Evolutionary conservation across 2,113 vertebrate species (phyloP), one percentile per base, ranked within the genome.

Genomic region (Paedocypris sp.): DNA sequence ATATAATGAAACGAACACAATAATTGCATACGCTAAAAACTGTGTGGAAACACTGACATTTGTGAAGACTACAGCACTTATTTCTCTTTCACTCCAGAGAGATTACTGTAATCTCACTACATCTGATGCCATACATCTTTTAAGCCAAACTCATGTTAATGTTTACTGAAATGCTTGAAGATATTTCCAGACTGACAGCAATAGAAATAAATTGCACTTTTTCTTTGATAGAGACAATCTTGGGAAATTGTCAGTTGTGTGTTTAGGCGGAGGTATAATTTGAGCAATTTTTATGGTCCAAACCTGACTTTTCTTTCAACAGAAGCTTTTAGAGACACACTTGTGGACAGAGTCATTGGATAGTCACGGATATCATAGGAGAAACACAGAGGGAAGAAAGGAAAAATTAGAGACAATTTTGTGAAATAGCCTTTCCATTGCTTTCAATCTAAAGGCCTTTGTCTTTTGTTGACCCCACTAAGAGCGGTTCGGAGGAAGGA

Each of bases 331-430:
- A 85, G 79, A 77, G 87, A 73, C 73, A 79, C 83, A 85, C 76
- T 75, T 74, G 79, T 70, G 62, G 76, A 72, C 73, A 32, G 80
- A 80, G 82, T 89, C 84, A 77, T 75, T 80, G 78, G 75, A 71
- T 84, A 80, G 70, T 76, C 71, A 80, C 72, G 72, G 77, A 84
- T 86, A 77, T 84, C 77, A 77, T 71, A 73, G 46, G 84, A 87
- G 76, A 83, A 80, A 86, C 78, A 79, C 80, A 48, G 73, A 31
- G 75, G 81, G 89, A 94, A 97, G 89, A 97, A 97, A 94, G 91
- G 79, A 79, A 74, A 87, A 91, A 96, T 97, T 94, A 92, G 87
- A 92, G 87, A 90, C 92, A 74, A 93, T 94, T 96, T 93, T 83
- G 85, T 81, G 81, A 54, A 89, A 91, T 92, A 93, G 92, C 89